phyloP scores from a whole-genome alignment of 2,797 vertebrate species.

The Pachyuromys duprasi region DNA sequence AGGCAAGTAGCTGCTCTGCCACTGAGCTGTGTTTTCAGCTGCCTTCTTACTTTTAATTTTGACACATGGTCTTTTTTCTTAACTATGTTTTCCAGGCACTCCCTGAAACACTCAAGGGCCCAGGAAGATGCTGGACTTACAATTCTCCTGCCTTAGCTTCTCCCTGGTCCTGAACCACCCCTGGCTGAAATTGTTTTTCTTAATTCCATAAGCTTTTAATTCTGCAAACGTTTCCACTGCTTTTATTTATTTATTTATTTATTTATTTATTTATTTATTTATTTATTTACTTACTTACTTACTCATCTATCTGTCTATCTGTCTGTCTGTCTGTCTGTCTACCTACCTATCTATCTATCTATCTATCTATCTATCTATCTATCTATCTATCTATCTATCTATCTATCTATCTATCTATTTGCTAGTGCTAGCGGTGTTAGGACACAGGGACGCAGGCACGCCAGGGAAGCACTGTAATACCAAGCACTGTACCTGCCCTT shows the following conservation, averaged over 20 bases:
- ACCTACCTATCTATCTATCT: too few relatives aligned
- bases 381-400: too few relatives aligned
- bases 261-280: background rate
- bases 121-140: background rate
- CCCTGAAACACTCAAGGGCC: background rate
- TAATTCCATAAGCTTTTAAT: conserved; percentile 10
- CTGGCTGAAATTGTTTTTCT: background rate
- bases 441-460: background rate
- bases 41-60: background rate
- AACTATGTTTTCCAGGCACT: background rate
- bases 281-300: too few relatives aligned
- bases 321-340: too few relatives aligned
- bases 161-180: background rate
- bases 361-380: too few relatives aligned
- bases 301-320: too few relatives aligned
- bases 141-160: background rate
- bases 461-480: background rate
- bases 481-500: background rate
- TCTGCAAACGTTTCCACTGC: background rate
- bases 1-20: background rate
- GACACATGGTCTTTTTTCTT: background rate
- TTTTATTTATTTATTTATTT: background rate
- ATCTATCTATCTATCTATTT: too few relatives aligned
- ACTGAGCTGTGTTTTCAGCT: background rate
- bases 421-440: background rate